phyloP scores from a whole-genome alignment of 2,888 invertebrate species.

The Glaucopsyche alexis region DNA sequence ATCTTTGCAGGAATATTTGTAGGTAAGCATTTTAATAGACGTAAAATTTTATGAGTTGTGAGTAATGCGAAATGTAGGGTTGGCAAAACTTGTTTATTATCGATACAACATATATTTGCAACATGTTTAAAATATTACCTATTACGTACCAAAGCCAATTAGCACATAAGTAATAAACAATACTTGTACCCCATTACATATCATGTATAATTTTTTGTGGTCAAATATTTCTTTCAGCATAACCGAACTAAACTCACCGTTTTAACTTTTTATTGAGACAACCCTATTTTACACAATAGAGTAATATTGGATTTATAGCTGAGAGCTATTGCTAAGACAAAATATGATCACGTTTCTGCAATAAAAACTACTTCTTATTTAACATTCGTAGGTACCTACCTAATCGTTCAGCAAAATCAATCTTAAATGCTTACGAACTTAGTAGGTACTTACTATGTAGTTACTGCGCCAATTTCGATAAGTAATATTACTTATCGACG shows the following conservation, averaged over 20 bases:
- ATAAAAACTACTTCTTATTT: neutral
- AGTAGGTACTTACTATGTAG: too few relatives aligned
- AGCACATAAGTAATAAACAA: neutral
- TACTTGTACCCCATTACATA: neutral
- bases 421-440: too few relatives aligned
- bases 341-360: conserved; percentile 1
- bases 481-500: neutral
- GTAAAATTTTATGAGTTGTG: conserved; percentile 21
- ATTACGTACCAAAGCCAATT: neutral
- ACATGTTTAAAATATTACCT: neutral
- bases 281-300: neutral
- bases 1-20: conserved; percentile 74
- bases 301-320: neutral
- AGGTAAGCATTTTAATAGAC: conserved; percentile 57
- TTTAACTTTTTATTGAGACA: neutral
- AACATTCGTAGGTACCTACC: neutral
- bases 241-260: too few relatives aligned
- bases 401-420: too few relatives aligned
- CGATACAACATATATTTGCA: too few relatives aligned
- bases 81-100: neutral
- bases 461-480: neutral
- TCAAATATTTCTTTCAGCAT: too few relatives aligned
- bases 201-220: too few relatives aligned
- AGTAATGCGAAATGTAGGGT: neutral
- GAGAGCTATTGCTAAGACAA: neutral